These are phyloP conservation scores for Poeciliopsis gracilis DNA, from an alignment of 2,797 vertebrate species.

Conservation along the genomic window DNA sequence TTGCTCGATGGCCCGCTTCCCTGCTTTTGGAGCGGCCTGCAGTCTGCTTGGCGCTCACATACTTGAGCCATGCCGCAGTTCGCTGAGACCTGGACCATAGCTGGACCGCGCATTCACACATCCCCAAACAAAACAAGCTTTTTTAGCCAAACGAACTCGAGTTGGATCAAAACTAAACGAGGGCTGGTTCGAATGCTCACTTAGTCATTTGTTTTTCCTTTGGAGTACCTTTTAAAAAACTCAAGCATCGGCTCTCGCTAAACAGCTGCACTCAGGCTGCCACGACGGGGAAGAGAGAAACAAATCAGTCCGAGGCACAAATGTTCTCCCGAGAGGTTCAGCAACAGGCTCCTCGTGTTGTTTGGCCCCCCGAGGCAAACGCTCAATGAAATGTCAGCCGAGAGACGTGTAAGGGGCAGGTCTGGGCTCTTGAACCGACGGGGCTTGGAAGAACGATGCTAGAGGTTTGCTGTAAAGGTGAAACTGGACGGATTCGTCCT, in stretches of 20 bases:
- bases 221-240: conserved; percentile 5
- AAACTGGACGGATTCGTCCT: neutral
- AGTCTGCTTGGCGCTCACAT: no score
- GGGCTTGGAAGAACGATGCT: neutral
- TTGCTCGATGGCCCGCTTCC: no score
- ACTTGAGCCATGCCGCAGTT: no score
- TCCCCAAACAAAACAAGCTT: no score
- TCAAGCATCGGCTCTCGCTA: neutral
- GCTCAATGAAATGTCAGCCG: conserved; percentile 43
- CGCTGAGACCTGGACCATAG: no score
- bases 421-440: conserved; percentile 8
- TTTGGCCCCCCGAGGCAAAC: conserved; percentile 17
- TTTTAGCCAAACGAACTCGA: no score
- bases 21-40: no score
- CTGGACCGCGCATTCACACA: no score
- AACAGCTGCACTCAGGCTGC: conserved; percentile 39
- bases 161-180: no score
- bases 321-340: conserved; percentile 19
- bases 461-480: neutral
- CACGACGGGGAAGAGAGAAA: neutral
- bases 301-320: conserved; percentile 34
- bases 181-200: no score
- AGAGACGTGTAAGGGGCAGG: conserved; percentile 12
- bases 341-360: conserved; percentile 12
- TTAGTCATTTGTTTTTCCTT: neutral